These are phyloP conservation scores for Hydrozoanthus tunicans DNA, from an alignment of 64 coral and sea anemone species.

Conservation along the genomic window DNA sequence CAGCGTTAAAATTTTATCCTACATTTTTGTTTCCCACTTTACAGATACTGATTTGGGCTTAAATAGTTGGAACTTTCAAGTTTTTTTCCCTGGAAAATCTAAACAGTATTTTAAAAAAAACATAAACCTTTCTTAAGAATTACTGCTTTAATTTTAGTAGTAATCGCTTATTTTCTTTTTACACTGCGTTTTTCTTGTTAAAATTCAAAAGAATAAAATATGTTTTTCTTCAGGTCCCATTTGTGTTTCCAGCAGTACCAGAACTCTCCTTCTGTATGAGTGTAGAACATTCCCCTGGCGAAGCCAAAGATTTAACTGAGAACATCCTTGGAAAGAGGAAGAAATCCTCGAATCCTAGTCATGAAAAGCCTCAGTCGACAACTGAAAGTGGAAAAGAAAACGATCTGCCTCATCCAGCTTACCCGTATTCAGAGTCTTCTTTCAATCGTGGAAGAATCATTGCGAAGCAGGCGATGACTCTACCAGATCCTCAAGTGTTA, in stretches of 20 bases:
- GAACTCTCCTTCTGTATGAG: constrained; percentile 40
- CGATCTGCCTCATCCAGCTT: neutral
- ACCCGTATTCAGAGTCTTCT: neutral
- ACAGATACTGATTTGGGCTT: too few species aligned
- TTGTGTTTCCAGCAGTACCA: constrained; percentile 48
- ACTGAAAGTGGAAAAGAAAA: constrained; percentile 23
- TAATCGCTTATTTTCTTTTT: neutral
- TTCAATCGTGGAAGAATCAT: neutral
- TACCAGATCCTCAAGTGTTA: neutral
- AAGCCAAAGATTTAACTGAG: neutral
- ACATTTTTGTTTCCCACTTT: too few species aligned
- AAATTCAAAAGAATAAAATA: neutral
- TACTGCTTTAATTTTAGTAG: neutral
- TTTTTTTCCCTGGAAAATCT: too few species aligned
- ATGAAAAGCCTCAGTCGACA: neutral
- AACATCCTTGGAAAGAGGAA: neutral
- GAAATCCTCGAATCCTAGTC: neutral
- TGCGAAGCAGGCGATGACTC: constrained; percentile 17
- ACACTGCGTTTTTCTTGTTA: neutral
- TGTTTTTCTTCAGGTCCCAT: constrained; percentile 16
- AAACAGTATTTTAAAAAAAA: too few species aligned
- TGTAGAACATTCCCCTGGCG: neutral
- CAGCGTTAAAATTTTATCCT: too few species aligned
- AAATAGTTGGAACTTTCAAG: too few species aligned
- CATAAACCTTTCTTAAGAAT: too few species aligned